Base-by-base conservation (phyloP, 2,888 invertebrate species). In the Drosophila yooni region DNA sequence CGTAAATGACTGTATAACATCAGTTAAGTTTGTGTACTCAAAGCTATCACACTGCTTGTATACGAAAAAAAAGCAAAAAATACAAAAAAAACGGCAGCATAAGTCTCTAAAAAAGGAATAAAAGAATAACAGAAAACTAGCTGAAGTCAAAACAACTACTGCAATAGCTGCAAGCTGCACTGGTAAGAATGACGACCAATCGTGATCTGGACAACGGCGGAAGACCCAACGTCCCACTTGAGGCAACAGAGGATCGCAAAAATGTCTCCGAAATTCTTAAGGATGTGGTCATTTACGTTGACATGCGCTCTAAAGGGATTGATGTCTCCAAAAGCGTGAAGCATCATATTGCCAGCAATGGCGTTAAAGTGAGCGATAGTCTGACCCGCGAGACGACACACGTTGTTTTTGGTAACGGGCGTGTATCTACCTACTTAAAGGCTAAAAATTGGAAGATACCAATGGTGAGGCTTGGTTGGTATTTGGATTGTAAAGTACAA, bases 381-480 rank as follows among this genome's bases (percentile, higher is more conserved):
- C 75, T 93, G 3, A 94, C 57, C 94, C 36, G 93, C 46, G 94
- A 94, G 52, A 94, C 93, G 50, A 96, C 96, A 0, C 96, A 96
- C 92, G 95, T 96, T 6, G 92, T 96, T 10, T 96, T 95, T 88
- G 95, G 95, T 92, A 95, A 95, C 86, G 96, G 96, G 4, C 92
- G 94, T 11, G 93, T 94, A 70, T 93, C 94, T 25, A 96, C 96
- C 0, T 95, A 94, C 77, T 94, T 95, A 68, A 95, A 94, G 88
- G 96, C 96, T 0, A 94, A 94, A 74, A 93, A 94, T 71, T 92
- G 94, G 90, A 94, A 94, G 62, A 93, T 95, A 69, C 95, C 95
- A 69, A 89, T 96, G 54, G 95, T 96, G 1, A 95, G 96, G 96
- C 93, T 96, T 67, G 95, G 2, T 0, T 33, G 10, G 10, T 11